Evolutionary conservation across 2,113 vertebrate species (phyloP).

Genomic region (Arizona elegans): DNA sequence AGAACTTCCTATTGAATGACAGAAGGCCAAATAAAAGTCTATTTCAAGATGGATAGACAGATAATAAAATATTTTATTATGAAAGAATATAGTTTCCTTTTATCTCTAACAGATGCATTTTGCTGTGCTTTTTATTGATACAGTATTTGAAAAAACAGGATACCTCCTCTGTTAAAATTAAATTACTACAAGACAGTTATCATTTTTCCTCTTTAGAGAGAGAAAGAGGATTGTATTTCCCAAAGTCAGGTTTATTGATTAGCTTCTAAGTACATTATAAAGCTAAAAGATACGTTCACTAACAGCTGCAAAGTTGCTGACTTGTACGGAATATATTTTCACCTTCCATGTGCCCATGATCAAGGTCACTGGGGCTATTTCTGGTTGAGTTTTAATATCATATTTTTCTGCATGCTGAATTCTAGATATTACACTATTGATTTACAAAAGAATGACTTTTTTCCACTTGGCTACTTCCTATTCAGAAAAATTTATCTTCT

Average conservation of each 20-base stretch:
- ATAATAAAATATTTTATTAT: not conserved
- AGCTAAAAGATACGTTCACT: slow-evolving; percentile 58
- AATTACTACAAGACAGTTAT: slow-evolving; percentile 41
- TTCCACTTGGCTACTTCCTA: slow-evolving; percentile 49
- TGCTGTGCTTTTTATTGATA: not conserved
- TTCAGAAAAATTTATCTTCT: slow-evolving; percentile 47
- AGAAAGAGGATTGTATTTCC: slow-evolving; percentile 56
- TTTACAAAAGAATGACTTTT: slow-evolving; percentile 52
- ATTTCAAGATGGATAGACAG: not conserved
- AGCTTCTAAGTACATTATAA: slow-evolving; percentile 56
- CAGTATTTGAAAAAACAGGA: slow-evolving; percentile 32
- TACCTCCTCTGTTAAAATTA: slow-evolving; percentile 20
- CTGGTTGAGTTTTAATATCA: slow-evolving; percentile 52
- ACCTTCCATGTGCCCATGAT: slow-evolving; percentile 40
- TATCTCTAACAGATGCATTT: not conserved
- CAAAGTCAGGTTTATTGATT: slow-evolving; percentile 68
- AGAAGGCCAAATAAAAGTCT: not conserved
- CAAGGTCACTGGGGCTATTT: slow-evolving; percentile 62
- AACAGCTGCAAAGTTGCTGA: slow-evolving; percentile 54
- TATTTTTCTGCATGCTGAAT: slow-evolving; percentile 48
- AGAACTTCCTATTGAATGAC: not conserved
- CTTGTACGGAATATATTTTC: slow-evolving; percentile 42
- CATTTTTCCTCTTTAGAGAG: slow-evolving; percentile 15
- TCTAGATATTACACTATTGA: slow-evolving; percentile 57
- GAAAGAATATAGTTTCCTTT: not conserved